Percentiles rank a stretch among this genome's conserved stretches.
Evolutionary conservation across 1,140 invertebrate species (phyloP).

Genomic region (Eulimnadia texana): DNA sequence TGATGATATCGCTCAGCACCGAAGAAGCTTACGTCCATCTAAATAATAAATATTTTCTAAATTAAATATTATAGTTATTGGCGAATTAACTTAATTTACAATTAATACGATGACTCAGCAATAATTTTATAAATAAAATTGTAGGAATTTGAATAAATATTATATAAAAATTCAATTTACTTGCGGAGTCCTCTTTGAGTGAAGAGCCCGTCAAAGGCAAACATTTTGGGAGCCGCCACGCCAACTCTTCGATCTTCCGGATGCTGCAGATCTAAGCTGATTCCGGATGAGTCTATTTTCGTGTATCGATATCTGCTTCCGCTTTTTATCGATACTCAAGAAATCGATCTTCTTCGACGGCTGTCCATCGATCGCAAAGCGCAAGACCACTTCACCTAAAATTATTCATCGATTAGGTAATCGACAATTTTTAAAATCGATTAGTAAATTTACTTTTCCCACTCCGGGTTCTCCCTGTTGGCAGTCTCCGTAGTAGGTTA

Average conservation of each 20-base stretch:
- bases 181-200: conserved; percentile 80
- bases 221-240: conserved; percentile 88
- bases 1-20: conserved; percentile 82
- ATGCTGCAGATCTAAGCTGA: conserved; percentile 25
- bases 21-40: conserved; percentile 81
- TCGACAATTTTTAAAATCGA: neutral
- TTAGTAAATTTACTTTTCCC: conserved; percentile 49
- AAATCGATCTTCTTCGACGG: conserved; percentile 31
- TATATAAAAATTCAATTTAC: no score
- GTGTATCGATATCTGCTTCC: conserved; percentile 77
- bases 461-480: conserved; percentile 67
- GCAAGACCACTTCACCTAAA: conserved; percentile 76
- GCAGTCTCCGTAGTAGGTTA: conserved; percentile 54
- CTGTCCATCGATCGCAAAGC: conserved; percentile 31
- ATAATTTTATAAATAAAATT: neutral
- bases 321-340: conserved; percentile 70
- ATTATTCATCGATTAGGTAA: neutral
- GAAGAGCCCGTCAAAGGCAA: conserved; percentile 88
- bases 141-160: no score
- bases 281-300: conserved; percentile 43
- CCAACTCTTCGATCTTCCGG: conserved; percentile 51
- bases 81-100: neutral
- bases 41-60: conserved; percentile 31
- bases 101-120: neutral
- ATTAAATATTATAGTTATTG: neutral